These are phyloP conservation scores for Peromyscus aztecus DNA, from an alignment of 2,797 vertebrate genomes.

Conservation along the genomic window DNA sequence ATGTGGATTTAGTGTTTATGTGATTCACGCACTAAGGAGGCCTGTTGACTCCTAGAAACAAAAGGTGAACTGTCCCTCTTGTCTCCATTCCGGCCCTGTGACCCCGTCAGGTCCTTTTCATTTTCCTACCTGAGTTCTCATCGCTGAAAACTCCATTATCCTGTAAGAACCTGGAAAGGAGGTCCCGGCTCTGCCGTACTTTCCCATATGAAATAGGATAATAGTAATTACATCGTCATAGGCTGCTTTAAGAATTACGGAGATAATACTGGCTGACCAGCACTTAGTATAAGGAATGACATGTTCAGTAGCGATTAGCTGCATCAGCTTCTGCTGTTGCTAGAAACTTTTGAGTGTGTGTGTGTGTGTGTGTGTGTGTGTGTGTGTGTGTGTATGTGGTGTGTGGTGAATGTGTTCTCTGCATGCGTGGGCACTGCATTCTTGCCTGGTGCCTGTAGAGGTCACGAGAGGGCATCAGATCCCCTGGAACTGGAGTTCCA, in stretches of 20 bases:
- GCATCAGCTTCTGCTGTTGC: neutral
- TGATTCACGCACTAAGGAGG: neutral
- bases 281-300: neutral
- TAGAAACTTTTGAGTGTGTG: neutral
- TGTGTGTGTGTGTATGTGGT: neutral
- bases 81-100: neutral
- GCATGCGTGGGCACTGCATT: neutral
- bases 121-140: slow-evolving; percentile 49
- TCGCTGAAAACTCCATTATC: neutral
- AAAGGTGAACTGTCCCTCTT: neutral
- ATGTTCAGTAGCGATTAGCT: neutral
- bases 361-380: neutral
- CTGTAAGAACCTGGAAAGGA: neutral
- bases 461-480: neutral
- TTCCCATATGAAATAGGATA: neutral
- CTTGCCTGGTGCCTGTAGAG: neutral
- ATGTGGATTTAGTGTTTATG: neutral
- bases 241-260: slow-evolving; percentile 5
- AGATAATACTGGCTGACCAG: neutral
- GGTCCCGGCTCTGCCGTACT: neutral
- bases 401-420: neutral
- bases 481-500: neutral
- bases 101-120: neutral
- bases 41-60: neutral
- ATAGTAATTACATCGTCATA: neutral